Conservation (phyloP, 1,140 invertebrate species). For the Diabrotica virgifera region DNA sequence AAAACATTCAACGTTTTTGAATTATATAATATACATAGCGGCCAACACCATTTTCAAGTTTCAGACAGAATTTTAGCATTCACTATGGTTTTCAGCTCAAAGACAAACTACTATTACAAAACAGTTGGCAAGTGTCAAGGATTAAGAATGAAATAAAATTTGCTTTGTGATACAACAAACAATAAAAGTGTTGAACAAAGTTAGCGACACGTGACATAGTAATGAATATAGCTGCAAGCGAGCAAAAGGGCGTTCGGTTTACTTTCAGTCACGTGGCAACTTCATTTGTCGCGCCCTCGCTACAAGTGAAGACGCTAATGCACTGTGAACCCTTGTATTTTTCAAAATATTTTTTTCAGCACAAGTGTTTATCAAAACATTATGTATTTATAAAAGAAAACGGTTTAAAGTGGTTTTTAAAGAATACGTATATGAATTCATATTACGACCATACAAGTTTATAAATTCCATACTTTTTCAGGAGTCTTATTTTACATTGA, state of each 20-base stretch:
- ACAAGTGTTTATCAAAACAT: too few relatives aligned
- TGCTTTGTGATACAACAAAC: constrained; percentile 32
- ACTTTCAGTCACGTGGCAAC: constrained; percentile 36
- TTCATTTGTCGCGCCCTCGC: constrained; percentile 37
- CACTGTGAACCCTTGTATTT: constrained; percentile 15
- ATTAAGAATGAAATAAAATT: constrained; percentile 37
- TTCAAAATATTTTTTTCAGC: neutral
- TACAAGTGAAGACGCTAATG: constrained; percentile 28
- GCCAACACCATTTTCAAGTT: too few relatives aligned
- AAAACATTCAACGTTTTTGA: too few relatives aligned
- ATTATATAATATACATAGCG: too few relatives aligned
- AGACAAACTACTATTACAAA: neutral
- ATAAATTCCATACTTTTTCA: too few relatives aligned
- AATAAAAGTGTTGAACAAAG: constrained; percentile 34
- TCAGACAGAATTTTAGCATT: too few relatives aligned
- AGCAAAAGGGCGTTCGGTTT: constrained; percentile 27
- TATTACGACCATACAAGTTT: too few relatives aligned
- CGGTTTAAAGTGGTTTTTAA: too few relatives aligned
- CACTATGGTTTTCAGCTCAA: too few relatives aligned
- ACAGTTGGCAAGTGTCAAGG: constrained; percentile 30
- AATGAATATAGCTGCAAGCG: constrained; percentile 37
- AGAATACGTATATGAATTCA: too few relatives aligned
- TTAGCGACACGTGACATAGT: constrained; percentile 34
- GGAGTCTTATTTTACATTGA: too few relatives aligned
- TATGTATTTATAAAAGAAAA: too few relatives aligned